phyloP scores from a whole-genome alignment of 2,113 vertebrate genomes.

The Vanacampus margaritifer region DNA sequence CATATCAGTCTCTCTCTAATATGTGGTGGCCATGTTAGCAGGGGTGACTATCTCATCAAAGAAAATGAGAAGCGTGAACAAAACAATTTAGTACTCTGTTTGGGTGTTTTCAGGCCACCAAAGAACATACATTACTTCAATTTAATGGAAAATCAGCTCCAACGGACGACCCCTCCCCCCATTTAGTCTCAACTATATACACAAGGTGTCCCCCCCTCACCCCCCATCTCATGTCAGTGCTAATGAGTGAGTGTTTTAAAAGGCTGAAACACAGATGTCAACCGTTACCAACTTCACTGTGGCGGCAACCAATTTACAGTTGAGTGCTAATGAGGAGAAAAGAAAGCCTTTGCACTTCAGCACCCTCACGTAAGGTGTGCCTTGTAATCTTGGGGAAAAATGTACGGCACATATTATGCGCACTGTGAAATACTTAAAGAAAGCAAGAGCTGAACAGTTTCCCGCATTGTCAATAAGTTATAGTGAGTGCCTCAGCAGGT shows the following conservation, averaged over 20 bases:
- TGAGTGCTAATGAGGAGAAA: constrained; percentile 4
- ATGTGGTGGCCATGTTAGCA: too few relatives aligned
- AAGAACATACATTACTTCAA: too few relatives aligned
- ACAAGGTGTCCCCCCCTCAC: background rate
- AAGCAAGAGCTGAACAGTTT: background rate
- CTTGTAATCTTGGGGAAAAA: background rate
- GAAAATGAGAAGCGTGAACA: too few relatives aligned
- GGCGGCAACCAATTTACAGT: background rate
- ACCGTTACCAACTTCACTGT: background rate
- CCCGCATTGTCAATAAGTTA: constrained; percentile 5
- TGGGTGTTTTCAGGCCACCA: too few relatives aligned
- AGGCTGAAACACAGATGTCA: constrained; percentile 1
- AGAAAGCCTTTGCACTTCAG: constrained; percentile 1
- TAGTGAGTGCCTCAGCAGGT: constrained; percentile 8
- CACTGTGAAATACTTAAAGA: background rate
- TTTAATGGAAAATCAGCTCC: too few relatives aligned
- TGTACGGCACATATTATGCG: background rate
- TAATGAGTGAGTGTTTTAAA: background rate
- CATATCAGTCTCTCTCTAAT: too few relatives aligned
- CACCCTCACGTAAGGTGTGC: background rate
- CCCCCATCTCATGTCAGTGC: background rate
- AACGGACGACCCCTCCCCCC: too few relatives aligned
- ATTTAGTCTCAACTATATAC: background rate
- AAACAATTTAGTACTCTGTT: too few relatives aligned
- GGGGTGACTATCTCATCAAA: too few relatives aligned